phyloP scores from a whole-genome alignment of 2,888 invertebrate genomes.

The Sipha maydis region DNA sequence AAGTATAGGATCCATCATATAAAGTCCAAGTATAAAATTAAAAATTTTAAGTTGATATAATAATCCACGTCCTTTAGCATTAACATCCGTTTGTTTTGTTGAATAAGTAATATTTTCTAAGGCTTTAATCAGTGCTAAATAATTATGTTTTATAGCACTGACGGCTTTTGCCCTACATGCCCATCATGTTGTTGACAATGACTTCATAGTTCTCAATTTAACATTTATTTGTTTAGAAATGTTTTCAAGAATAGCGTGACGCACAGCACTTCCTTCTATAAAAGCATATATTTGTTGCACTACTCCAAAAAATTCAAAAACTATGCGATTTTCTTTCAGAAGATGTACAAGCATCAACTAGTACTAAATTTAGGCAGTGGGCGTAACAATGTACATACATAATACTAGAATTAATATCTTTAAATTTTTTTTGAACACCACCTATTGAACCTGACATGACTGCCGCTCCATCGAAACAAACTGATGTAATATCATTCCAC shows the following conservation, averaged over 20 bases:
- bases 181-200: constrained; percentile 16
- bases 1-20: constrained; percentile 10
- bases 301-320: constrained; percentile 18
- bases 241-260: constrained; percentile 48
- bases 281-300: no score
- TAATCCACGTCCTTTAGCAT: constrained; percentile 8
- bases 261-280: no score
- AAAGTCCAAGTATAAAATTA: constrained; percentile 4
- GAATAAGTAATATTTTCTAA: neutral
- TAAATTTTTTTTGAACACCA: no score
- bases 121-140: neutral
- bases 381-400: no score
- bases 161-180: constrained; percentile 22
- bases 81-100: neutral
- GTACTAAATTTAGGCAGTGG: no score
- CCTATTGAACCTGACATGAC: constrained; percentile 54
- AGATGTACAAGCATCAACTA: no score
- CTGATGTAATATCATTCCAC: constrained; percentile 42
- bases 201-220: constrained; percentile 67
- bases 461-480: constrained; percentile 61
- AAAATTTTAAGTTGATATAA: neutral
- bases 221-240: constrained; percentile 66
- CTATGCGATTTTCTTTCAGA: neutral
- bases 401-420: no score
- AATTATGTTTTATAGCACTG: neutral